Evolutionary conservation across 2,797 vertebrate genomes (phyloP), one percentile per base, ranked within the genome.

Genomic region (Cyclopterus lumpus): DNA sequence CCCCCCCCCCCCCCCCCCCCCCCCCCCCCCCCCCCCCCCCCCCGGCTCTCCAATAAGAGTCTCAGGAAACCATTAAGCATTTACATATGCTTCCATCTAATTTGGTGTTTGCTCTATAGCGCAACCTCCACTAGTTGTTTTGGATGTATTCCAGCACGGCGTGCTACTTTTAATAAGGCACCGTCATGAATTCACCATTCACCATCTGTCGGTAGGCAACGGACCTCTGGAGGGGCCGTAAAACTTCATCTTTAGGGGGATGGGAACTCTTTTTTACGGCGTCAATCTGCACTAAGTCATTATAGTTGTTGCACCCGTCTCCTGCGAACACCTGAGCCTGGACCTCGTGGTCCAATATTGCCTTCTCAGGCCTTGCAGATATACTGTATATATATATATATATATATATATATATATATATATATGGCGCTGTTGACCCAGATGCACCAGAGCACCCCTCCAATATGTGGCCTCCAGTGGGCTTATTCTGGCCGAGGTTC

Each of bases 1-100:
- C n/a, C n/a, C n/a, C n/a, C n/a, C n/a, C n/a, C n/a, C n/a, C n/a
- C n/a, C n/a, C n/a, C n/a, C n/a, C n/a, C n/a, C n/a, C n/a, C n/a
- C n/a, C n/a, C n/a, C n/a, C n/a, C n/a, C n/a, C n/a, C n/a, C n/a
- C n/a, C n/a, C n/a, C n/a, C n/a, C n/a, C n/a, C n/a, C n/a, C n/a
- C 32, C 38, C 38, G 11, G 61, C 64, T 8, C 64, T 60, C 61
- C 58, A 67, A 10, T 28, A 26, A 28, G 26, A 28, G 26, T n/a
- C 6, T 74, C 71, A 20, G 60, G 14, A 63, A 49, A 63, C 46
- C 58, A 72, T 80, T 38, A 74, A 53, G 68, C 26, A 73, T 81
- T 84, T 72, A 76, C 71, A 82, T 26, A 36, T 0, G 14, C 73
- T 73, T 68, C 18, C 11, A 74, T 68, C 42, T 32, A 42, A 74